A percentile compares a stretch with the other conserved stretches of the same genome.
Conservation (phyloP, 2,888 invertebrate species). For the Schrankia costaestrigalis region DNA sequence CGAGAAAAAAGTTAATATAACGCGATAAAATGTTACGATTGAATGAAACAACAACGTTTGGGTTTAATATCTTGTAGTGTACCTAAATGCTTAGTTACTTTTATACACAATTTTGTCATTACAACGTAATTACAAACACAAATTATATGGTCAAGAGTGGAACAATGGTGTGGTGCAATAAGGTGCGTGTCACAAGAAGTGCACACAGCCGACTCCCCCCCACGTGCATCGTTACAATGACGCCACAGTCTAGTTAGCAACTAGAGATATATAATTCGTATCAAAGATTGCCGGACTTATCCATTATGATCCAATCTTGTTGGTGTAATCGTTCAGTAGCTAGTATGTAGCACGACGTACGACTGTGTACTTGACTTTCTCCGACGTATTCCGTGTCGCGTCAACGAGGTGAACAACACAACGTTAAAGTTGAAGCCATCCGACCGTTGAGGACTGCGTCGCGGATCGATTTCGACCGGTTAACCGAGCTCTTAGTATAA, state of each 20-base stretch:
- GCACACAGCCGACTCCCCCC: conserved; percentile 36
- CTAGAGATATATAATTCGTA: conserved; percentile 40
- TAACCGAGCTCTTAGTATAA: conserved; percentile 47
- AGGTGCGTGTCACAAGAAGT: conserved; percentile 35
- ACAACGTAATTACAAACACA: conserved; percentile 11
- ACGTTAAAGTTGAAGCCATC: conserved; percentile 62
- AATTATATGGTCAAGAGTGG: conserved; percentile 20
- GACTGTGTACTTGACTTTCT: conserved; percentile 74
- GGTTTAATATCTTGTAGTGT: conserved; percentile 28
- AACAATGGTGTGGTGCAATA: conserved; percentile 34
- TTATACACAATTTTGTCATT: conserved; percentile 23
- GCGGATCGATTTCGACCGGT: conserved; percentile 70
- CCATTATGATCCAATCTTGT: conserved; percentile 67
- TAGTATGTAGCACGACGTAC: conserved; percentile 61
- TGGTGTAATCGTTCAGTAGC: conserved; percentile 56
- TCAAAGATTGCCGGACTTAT: conserved; percentile 54
- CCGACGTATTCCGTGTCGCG: conserved; percentile 70
- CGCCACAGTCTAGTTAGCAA: conserved; percentile 58
- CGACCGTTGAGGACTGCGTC: conserved; percentile 61
- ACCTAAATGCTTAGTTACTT: conserved; percentile 28
- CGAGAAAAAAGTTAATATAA: conserved; percentile 33
- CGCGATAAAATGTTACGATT: conserved; percentile 31
- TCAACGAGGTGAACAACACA: conserved; percentile 72
- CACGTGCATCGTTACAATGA: conserved; percentile 48
- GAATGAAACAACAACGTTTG: conserved; percentile 30